Conservation (phyloP, 2,797 vertebrate species). For the Eulemur mongoz region DNA sequence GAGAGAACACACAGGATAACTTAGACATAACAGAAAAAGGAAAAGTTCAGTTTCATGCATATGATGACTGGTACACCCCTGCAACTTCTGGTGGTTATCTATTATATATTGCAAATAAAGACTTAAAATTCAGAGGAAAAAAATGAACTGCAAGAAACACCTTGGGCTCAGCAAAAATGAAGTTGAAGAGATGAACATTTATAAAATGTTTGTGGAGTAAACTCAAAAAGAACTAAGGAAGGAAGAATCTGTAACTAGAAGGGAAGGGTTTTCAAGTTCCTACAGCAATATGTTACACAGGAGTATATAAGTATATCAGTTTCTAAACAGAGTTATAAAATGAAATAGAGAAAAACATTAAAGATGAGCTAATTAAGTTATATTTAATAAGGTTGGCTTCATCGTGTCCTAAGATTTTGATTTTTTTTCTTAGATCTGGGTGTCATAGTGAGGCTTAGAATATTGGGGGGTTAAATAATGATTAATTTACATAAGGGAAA, state of each 20-base stretch:
- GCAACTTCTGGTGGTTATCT: fast-evolving
- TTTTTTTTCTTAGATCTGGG: conserved; percentile 37
- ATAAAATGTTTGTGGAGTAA: neutral
- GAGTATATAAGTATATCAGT: neutral
- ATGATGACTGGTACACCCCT: neutral
- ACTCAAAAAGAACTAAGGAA: conserved; percentile 5
- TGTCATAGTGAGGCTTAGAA: conserved; percentile 44
- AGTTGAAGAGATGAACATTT: neutral
- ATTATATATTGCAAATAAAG: neutral
- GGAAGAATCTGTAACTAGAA: neutral
- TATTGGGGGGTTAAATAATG: conserved; percentile 55
- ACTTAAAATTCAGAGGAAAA: neutral
- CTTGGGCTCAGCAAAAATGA: neutral
- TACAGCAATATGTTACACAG: neutral
- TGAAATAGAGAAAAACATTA: conserved; percentile 35
- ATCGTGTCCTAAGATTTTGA: neutral
- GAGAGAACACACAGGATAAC: neutral
- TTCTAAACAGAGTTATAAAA: conserved; percentile 52
- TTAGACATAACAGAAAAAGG: neutral
- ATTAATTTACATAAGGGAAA: conserved; percentile 62
- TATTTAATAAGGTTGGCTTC: neutral
- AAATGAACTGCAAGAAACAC: neutral
- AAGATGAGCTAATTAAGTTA: neutral
- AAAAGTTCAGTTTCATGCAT: neutral
- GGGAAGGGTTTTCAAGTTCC: neutral